A percentile compares a stretch with the other conserved stretches of the same genome.
These are phyloP conservation scores for Drosophila bipectinata DNA, from an alignment of 1,140 invertebrate genomes.

Conservation along the genomic window DNA sequence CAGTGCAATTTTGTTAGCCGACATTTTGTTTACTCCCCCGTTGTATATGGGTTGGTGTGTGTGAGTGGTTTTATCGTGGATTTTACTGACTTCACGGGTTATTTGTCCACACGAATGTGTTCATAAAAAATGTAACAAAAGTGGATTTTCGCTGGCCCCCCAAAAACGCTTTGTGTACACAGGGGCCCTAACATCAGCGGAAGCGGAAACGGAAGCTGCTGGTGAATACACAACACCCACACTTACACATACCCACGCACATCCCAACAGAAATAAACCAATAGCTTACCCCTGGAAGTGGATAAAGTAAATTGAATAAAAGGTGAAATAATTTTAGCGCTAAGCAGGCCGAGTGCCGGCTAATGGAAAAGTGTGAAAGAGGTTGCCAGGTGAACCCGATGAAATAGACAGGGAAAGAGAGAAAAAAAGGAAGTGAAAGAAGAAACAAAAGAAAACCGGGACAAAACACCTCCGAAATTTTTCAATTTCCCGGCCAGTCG, in stretches of 20 bases:
- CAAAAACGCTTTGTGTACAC: conserved; percentile 45
- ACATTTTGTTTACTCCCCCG: conserved; percentile 62
- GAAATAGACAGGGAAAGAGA: conserved; percentile 20
- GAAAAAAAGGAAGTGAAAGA: neutral
- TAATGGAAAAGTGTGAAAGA: conserved; percentile 71
- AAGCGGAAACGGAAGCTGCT: conserved; percentile 59
- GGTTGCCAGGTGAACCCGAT: conserved; percentile 34
- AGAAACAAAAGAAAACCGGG: neutral
- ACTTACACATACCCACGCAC: conserved; percentile 10
- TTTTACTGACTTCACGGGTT: conserved; percentile 78
- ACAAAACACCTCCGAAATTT: conserved; percentile 26
- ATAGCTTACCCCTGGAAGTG: conserved; percentile 33
- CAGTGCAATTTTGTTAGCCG: conserved; percentile 70
- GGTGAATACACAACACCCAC: conserved; percentile 35
- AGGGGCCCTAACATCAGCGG: conserved; percentile 23
- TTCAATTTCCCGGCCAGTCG: conserved; percentile 37
- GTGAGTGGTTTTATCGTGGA: conserved; percentile 64
- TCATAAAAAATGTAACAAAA: conserved; percentile 80
- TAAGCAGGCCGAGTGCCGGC: conserved; percentile 52
- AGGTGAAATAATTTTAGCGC: conserved; percentile 73
- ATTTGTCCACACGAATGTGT: conserved; percentile 73
- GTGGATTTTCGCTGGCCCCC: conserved; percentile 56
- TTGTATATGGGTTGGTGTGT: conserved; percentile 12
- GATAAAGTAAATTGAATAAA: conserved; percentile 76
- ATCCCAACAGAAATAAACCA: conserved; percentile 12